phyloP scores from a whole-genome alignment of 2,113 vertebrate genomes.

The Pluvianellus socialis region DNA sequence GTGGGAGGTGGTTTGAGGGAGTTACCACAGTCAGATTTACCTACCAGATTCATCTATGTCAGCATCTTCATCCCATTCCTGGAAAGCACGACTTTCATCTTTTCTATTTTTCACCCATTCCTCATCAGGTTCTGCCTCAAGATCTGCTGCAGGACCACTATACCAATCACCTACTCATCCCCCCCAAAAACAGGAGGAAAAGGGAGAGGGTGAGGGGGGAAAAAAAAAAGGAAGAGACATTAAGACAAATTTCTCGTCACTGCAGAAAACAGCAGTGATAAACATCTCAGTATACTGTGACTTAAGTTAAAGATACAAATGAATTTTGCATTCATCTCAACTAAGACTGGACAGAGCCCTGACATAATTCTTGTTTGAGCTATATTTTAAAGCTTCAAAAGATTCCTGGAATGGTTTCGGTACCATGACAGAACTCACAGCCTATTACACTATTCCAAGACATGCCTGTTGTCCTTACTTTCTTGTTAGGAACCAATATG shows the following conservation, averaged over 20 bases:
- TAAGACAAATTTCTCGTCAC: background rate
- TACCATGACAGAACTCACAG: background rate
- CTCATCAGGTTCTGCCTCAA: conserved; percentile 88
- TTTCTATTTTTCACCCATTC: conserved; percentile 88
- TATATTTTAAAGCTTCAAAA: background rate
- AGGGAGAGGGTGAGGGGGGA: too few species aligned
- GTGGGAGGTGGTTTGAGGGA: too few species aligned
- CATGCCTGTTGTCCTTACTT: background rate
- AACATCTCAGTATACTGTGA: background rate
- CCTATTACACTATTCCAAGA: background rate
- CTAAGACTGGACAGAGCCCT: background rate
- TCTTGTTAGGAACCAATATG: background rate
- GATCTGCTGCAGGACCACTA: conserved; percentile 81
- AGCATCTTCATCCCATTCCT: conserved; percentile 96
- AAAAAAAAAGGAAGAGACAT: background rate
- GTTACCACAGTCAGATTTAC: background rate
- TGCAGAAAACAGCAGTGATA: background rate
- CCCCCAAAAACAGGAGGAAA: background rate
- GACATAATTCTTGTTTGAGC: background rate
- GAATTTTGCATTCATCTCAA: background rate
- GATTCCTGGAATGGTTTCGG: background rate
- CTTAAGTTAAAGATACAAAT: background rate
- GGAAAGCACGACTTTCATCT: conserved; percentile 90
- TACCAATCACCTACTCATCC: conserved; percentile 84
- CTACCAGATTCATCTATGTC: conserved; percentile 95